These are phyloP conservation scores for Eupithecia pulchellata DNA, from an alignment of 2,888 invertebrate genomes.

Conservation along the genomic window DNA sequence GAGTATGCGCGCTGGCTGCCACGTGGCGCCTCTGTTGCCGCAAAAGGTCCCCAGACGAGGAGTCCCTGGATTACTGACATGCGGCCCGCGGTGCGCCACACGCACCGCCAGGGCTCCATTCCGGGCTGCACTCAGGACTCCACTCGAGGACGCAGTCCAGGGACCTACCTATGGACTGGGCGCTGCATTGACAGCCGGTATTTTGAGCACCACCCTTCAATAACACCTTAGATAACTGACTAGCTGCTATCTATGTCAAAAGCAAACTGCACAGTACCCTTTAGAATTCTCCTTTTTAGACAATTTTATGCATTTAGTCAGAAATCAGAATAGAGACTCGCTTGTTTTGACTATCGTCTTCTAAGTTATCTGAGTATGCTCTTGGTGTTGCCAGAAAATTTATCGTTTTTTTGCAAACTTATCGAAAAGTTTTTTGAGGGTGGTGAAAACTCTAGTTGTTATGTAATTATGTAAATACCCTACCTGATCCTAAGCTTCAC, in stretches of 20 bases:
- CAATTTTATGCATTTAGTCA: background rate
- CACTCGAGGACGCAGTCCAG: slow-evolving; percentile 76
- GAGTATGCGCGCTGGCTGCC: slow-evolving; percentile 83
- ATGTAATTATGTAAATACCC: slow-evolving; percentile 81
- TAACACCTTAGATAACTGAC: slow-evolving; percentile 5
- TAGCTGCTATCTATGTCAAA: background rate
- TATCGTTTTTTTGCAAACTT: background rate
- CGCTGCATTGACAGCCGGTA: slow-evolving; percentile 82
- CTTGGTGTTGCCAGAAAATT: background rate
- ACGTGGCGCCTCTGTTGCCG: slow-evolving; percentile 87
- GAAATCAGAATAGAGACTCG: background rate
- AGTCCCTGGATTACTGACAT: slow-evolving; percentile 87
- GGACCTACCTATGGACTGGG: slow-evolving; percentile 80
- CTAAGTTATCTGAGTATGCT: background rate
- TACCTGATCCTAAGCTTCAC: slow-evolving; percentile 67
- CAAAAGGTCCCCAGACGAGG: slow-evolving; percentile 85
- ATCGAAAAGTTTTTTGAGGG: slow-evolving; percentile 42
- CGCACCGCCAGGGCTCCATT: slow-evolving; percentile 74
- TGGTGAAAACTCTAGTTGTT: slow-evolving; percentile 69
- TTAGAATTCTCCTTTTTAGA: background rate
- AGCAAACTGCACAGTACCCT: slow-evolving; percentile 2
- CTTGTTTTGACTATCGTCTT: background rate
- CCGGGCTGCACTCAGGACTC: slow-evolving; percentile 51
- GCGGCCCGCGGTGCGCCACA: slow-evolving; percentile 82
- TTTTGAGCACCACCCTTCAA: slow-evolving; percentile 71